phyloP scores from a whole-genome alignment of 2,113 vertebrate genomes.

The Trichomycterus rosablanca region DNA sequence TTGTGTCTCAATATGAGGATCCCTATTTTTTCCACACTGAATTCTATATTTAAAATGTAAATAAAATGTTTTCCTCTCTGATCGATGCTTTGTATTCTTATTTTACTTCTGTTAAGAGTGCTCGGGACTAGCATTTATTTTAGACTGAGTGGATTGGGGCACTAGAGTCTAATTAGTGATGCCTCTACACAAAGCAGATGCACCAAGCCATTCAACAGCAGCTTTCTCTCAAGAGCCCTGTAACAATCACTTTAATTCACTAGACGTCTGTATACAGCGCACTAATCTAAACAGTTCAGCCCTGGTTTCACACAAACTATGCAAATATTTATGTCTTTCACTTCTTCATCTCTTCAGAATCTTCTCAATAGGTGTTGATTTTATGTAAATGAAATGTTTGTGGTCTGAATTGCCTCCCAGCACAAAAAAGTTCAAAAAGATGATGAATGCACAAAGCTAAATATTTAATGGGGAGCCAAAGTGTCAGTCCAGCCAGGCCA shows the following conservation, averaged over 20 bases:
- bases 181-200: background rate
- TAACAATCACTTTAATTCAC: constrained; percentile 18
- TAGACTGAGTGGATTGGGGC: no score
- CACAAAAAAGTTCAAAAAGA: constrained; percentile 22
- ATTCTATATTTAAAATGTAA: no score
- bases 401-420: constrained; percentile 15
- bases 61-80: no score
- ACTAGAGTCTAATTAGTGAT: background rate
- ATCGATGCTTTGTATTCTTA: no score
- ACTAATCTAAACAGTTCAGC: constrained; percentile 19
- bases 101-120: no score
- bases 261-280: constrained; percentile 10
- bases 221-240: constrained; percentile 10
- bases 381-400: constrained; percentile 29
- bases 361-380: constrained; percentile 21
- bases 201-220: constrained; percentile 10
- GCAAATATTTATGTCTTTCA: constrained; percentile 24
- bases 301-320: background rate
- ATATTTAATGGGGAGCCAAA: constrained; percentile 36
- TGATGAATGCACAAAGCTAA: constrained; percentile 33
- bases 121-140: no score
- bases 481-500: constrained; percentile 23
- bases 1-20: no score
- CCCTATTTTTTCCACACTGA: no score
- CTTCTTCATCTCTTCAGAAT: constrained; percentile 1